These are phyloP conservation scores for Rhadina sibilatrix DNA, from an alignment of 2,113 vertebrate species.

Conservation along the genomic window DNA sequence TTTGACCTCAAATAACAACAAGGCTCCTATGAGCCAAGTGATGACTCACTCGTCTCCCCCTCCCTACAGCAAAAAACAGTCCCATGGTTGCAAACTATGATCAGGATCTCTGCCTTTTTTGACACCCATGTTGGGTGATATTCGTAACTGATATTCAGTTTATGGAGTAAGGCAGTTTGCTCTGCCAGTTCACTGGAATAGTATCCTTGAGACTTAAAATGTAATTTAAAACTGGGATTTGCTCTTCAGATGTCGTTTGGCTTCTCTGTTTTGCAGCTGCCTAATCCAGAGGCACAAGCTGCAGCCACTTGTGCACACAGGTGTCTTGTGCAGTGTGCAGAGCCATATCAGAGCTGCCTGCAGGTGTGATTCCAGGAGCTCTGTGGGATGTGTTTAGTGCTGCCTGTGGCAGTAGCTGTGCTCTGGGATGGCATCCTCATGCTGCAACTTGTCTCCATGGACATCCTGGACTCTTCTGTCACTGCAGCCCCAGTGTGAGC, in stretches of 20 bases:
- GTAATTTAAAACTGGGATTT: background rate
- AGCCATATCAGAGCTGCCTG: rapidly evolving
- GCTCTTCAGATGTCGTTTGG: background rate
- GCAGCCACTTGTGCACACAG: background rate
- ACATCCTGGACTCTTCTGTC: background rate
- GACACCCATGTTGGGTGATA: background rate
- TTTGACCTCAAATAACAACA: background rate
- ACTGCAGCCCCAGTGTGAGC: background rate
- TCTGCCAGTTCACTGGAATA: background rate
- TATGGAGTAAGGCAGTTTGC: background rate
- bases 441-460: background rate
- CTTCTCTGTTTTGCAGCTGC: background rate
- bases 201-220: background rate
- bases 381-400: background rate
- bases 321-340: rapidly evolving
- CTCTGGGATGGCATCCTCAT: background rate
- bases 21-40: background rate
- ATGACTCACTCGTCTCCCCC: background rate
- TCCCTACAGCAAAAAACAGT: background rate
- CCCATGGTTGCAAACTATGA: background rate
- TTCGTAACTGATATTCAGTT: background rate
- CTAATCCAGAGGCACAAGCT: background rate
- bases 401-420: background rate
- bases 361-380: background rate
- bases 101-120: background rate